Evolutionary conservation across 2,797 vertebrate genomes (phyloP).

Genomic region (Lacerta agilis): DNA sequence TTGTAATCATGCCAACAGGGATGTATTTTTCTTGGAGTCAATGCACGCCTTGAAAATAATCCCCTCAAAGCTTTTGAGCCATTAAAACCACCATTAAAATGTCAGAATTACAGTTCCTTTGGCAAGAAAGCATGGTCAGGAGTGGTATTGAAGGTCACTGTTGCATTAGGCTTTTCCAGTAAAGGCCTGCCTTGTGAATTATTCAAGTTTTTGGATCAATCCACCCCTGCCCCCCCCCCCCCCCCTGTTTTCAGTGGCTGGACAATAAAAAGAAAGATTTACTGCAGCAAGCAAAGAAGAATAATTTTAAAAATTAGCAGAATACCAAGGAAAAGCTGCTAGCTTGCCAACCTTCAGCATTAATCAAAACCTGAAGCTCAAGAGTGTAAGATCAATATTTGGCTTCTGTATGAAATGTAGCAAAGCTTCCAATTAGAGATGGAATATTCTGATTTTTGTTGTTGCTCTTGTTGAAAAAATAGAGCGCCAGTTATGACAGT

Average conservation of each 20-base stretch:
- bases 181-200: constrained; percentile 74
- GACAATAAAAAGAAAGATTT: constrained; percentile 81
- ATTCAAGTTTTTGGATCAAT: constrained; percentile 80
- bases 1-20: background rate
- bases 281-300: constrained; percentile 79
- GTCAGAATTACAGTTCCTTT: constrained; percentile 66
- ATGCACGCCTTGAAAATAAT: constrained; percentile 52
- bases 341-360: constrained; percentile 75
- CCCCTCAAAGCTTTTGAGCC: constrained; percentile 58
- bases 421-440: constrained; percentile 66
- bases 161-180: constrained; percentile 63
- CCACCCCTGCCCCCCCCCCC: no score
- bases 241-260: constrained; percentile 72
- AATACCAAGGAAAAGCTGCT: constrained; percentile 81
- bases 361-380: constrained; percentile 81
- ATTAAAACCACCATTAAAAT: constrained; percentile 62
- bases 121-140: constrained; percentile 28
- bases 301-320: constrained; percentile 80
- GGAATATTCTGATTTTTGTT: constrained; percentile 23
- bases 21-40: constrained; percentile 58
- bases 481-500: constrained; percentile 66
- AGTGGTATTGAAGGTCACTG: constrained; percentile 62
- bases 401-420: constrained; percentile 78
- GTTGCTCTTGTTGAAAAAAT: constrained; percentile 25
- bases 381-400: constrained; percentile 81